phyloP scores from a whole-genome alignment of 2,888 invertebrate genomes.

The Lydus trimaculatus region DNA sequence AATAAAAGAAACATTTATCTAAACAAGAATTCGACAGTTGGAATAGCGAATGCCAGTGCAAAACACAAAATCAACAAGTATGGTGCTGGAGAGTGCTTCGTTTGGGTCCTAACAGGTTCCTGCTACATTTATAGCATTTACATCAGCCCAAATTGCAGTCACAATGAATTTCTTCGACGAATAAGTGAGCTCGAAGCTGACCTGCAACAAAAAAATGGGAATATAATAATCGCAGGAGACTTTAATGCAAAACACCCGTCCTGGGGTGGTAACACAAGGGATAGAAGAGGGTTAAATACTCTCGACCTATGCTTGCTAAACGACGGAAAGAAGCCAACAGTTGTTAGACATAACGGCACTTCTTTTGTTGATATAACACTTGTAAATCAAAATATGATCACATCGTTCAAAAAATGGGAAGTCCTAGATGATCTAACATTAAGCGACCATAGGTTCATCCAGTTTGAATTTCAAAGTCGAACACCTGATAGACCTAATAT shows the following conservation, averaged over 20 bases:
- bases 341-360: background rate
- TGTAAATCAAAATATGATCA: background rate
- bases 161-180: background rate
- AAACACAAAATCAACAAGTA: background rate
- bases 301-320: background rate
- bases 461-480: background rate
- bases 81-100: background rate
- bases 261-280: background rate
- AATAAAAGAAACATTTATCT: background rate
- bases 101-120: background rate
- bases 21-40: background rate
- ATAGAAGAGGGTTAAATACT: background rate
- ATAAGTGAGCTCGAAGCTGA: too few relatives aligned
- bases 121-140: background rate
- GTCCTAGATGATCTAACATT: background rate
- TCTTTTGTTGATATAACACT: background rate
- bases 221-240: background rate
- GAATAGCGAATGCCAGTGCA: background rate
- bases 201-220: background rate
- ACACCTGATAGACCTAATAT: too few relatives aligned
- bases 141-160: constrained; percentile 4
- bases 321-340: constrained; percentile 5
- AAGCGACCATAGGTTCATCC: background rate
- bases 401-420: background rate
- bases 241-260: background rate